Evolutionary conservation across 2,113 vertebrate genomes (phyloP), one percentile per base, ranked within the genome.

Genomic region (Lycaon pictus): DNA sequence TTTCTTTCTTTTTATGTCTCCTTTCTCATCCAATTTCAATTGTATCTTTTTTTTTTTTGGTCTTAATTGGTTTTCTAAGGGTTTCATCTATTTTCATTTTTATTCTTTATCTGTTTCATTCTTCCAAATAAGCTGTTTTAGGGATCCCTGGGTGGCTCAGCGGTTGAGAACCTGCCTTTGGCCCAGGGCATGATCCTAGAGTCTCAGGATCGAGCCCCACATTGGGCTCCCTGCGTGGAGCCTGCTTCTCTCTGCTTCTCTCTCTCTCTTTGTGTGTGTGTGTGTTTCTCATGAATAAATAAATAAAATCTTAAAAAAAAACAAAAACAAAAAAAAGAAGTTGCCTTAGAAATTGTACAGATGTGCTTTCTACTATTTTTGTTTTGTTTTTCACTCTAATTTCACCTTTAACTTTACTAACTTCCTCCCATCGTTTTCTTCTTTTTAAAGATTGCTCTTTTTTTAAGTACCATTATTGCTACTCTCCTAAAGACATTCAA

Each of bases 21-120:
- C 13, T 67, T 77, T 89, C 37, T 76, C 51, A 71, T 37, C 29
- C 32, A 25, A 48, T 77, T 55, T 90, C 53, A 93, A 25, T 67
- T 74, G 25, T 51, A n/a, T 7, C 35, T 48, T 48, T 7, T 56
- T 56, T 56, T 93, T 77, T 92, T 76, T 17, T 67, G 62, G 10
- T 93, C 65, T 58, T 58, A 74, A 53, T 84, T 84, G 15, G 43
- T 77, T 23, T 77, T 32, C 13, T 77, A 77, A 83, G 37, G 29
- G 25, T 67, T 96, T 89, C 84, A 27, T 58, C 7, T 51, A 71
- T 84, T 79, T 92, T 84, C 35, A 53, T 77, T 76, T 89, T 89
- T 27, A 77, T 48, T 67, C 51, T 83, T 83, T 29, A 72, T 82
- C 4, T 91, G 27, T 51, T 83, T 43, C 17, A 20, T 58, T 83